These are phyloP conservation scores for Taenaris catops DNA, from an alignment of 2,888 invertebrate genomes.

Conservation along the genomic window DNA sequence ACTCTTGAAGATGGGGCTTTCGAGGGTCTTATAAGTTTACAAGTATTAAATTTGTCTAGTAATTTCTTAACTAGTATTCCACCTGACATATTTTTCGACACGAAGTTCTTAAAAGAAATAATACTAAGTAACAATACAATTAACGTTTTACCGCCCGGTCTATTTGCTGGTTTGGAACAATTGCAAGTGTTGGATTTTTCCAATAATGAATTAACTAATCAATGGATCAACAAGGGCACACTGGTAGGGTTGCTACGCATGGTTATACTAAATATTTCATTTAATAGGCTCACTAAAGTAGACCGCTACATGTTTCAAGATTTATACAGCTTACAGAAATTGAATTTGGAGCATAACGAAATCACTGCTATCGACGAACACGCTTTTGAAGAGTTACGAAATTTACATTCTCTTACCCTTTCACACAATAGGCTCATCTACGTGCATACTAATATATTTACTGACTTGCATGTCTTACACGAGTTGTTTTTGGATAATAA, in stretches of 20 bases:
- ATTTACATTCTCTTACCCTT: constrained; percentile 87
- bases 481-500: constrained; percentile 88
- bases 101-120: constrained; percentile 83
- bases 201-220: constrained; percentile 84
- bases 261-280: constrained; percentile 86
- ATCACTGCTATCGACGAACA: constrained; percentile 84
- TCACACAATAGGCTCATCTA: constrained; percentile 84
- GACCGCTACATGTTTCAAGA: constrained; percentile 86
- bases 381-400: constrained; percentile 86
- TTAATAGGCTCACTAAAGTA: constrained; percentile 84
- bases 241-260: constrained; percentile 86
- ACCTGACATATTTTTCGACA: constrained; percentile 85
- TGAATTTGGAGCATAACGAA: constrained; percentile 86
- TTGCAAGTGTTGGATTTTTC: constrained; percentile 86
- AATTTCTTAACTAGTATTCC: constrained; percentile 88
- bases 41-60: constrained; percentile 87
- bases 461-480: constrained; percentile 85
- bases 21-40: constrained; percentile 82
- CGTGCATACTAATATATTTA: constrained; percentile 84
- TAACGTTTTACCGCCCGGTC: constrained; percentile 85
- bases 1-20: constrained; percentile 87
- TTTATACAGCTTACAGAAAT: constrained; percentile 86
- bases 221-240: constrained; percentile 87
- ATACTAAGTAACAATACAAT: constrained; percentile 88
- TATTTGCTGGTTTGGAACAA: constrained; percentile 85